Percentiles rank a stretch among this genome's conserved stretches.
Evolutionary conservation across 1,140 invertebrate species (phyloP).

Genomic region (Ceratoteleas bidentatus): DNA sequence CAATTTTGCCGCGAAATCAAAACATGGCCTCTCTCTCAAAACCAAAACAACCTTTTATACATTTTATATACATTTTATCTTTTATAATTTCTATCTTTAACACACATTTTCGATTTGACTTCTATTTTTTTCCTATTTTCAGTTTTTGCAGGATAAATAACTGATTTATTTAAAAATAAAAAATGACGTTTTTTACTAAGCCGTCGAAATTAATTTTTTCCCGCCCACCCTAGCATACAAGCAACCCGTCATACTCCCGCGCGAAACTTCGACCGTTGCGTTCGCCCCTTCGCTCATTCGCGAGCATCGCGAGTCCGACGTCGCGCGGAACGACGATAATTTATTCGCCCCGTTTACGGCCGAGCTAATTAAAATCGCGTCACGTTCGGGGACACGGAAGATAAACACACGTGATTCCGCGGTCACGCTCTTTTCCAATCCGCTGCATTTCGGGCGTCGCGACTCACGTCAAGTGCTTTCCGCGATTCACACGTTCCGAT

Average conservation of each 20-base stretch:
- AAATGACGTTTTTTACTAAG: no score
- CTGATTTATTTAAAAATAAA: no score
- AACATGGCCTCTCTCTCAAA: no score
- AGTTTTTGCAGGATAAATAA: no score
- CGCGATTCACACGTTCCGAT: conserved; percentile 5
- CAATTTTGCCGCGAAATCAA: no score
- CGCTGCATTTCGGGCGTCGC: background rate
- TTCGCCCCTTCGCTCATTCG: background rate
- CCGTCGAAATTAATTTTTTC: no score
- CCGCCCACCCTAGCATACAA: no score
- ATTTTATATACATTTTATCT: no score
- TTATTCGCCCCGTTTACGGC: background rate
- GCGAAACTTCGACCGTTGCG: background rate
- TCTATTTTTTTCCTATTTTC: no score
- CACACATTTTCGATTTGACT: no score
- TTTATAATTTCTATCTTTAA: no score
- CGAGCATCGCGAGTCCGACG: background rate
- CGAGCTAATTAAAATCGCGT: background rate
- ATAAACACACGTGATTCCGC: background rate
- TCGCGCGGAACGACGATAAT: background rate
- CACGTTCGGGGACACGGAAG: background rate
- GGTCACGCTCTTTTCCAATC: background rate
- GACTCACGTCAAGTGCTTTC: background rate
- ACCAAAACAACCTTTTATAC: no score
- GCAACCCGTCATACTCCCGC: background rate